These are phyloP conservation scores for Tympanoctomys barrerae DNA, from an alignment of 2,797 vertebrate species.

Conservation along the genomic window DNA sequence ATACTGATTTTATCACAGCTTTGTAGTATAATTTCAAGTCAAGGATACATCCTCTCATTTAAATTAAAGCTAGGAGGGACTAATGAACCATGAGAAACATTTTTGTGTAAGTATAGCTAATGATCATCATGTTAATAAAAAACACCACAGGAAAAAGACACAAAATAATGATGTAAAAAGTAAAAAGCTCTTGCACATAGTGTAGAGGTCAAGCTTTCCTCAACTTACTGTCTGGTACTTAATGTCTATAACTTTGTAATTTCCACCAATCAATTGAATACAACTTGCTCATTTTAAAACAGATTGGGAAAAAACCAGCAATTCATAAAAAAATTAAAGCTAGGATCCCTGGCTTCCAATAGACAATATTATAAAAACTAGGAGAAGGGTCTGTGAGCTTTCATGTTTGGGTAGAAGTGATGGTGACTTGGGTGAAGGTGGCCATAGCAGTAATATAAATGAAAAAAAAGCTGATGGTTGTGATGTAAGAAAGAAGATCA, in stretches of 20 bases:
- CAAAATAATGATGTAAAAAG: conserved; percentile 57
- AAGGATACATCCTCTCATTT: not conserved
- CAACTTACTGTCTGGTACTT: not conserved
- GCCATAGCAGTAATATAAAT: not conserved
- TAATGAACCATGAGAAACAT: conserved; percentile 74
- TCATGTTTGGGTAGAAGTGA: not conserved
- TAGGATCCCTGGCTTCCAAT: not conserved
- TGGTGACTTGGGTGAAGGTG: not conserved
- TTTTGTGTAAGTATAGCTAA: conserved; percentile 63
- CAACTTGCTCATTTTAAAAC: not conserved
- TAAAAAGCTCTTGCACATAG: not conserved
- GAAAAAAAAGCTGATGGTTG: not conserved
- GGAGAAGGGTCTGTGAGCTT: not conserved
- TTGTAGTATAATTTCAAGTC: no score
- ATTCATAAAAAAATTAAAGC: not conserved
- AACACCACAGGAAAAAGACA: conserved; percentile 45
- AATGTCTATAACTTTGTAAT: not conserved
- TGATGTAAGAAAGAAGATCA: not conserved
- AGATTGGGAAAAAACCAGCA: not conserved
- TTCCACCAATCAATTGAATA: not conserved
- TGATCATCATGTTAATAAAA: conserved; percentile 44
- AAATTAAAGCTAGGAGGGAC: conserved; percentile 69
- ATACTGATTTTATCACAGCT: no score
- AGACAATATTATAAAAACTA: not conserved
- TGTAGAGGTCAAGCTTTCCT: conserved; percentile 37